Evolutionary conservation across 2,797 vertebrate species (phyloP).

Genomic region (Sebastolobus alascanus): DNA sequence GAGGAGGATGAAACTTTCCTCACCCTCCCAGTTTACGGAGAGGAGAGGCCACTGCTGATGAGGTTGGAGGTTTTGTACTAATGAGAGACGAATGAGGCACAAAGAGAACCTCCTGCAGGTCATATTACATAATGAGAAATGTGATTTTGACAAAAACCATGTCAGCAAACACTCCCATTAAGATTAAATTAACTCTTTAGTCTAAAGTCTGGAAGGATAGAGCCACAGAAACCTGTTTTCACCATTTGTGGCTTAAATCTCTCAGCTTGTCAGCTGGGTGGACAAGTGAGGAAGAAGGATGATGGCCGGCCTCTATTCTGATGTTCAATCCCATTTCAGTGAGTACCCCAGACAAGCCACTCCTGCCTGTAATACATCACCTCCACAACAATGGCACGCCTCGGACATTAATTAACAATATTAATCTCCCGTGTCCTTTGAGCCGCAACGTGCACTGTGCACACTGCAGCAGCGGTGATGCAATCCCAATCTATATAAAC

Average conservation of each 20-base stretch:
- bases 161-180: conserved; percentile 31
- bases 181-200: conserved; percentile 55
- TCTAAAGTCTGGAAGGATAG: conserved; percentile 26
- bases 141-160: conserved; percentile 14
- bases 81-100: conserved; percentile 63
- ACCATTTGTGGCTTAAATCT: conserved; percentile 78
- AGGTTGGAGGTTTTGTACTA: conserved; percentile 66
- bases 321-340: conserved; percentile 85
- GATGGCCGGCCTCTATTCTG: conserved; percentile 78
- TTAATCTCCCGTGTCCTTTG: conserved; percentile 84
- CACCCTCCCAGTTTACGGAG: conserved; percentile 37
- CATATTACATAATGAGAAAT: conserved; percentile 24
- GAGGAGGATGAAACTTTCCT: conserved; percentile 46
- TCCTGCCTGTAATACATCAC: conserved; percentile 85
- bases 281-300: conserved; percentile 84
- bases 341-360: conserved; percentile 84
- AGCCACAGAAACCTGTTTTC: conserved; percentile 61
- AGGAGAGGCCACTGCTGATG: conserved; percentile 56
- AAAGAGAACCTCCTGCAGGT: conserved; percentile 31
- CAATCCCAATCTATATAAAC: conserved; percentile 87
- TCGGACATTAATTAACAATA: conserved; percentile 87
- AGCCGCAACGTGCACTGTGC: conserved; percentile 68
- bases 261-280: conserved; percentile 75
- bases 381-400: conserved; percentile 84
- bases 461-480: conserved; percentile 78